These are phyloP conservation scores for Euspilapteryx auroguttella DNA, from an alignment of 2,888 invertebrate species.

Conservation along the genomic window DNA sequence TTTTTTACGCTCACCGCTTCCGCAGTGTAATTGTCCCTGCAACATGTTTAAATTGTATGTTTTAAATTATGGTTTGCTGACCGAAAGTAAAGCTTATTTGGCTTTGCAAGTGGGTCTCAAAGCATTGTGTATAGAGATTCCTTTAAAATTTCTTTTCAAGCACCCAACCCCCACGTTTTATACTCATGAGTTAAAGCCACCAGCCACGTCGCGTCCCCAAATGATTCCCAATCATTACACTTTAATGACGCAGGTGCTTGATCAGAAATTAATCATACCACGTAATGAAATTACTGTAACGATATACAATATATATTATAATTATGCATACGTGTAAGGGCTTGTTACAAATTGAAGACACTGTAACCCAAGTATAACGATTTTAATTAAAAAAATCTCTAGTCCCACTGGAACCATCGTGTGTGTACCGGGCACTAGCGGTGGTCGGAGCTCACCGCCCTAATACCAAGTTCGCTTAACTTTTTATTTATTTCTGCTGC, in stretches of 20 bases:
- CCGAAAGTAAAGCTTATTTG: conserved; percentile 35
- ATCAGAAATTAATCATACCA: conserved; percentile 50
- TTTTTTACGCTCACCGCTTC: conserved; percentile 59
- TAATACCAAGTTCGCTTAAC: conserved; percentile 41
- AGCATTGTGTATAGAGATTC: conserved; percentile 58
- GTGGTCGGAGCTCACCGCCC: conserved; percentile 7
- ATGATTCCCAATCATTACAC: conserved; percentile 13
- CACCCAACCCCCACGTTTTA: conserved; percentile 11
- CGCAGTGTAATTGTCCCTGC: conserved; percentile 51
- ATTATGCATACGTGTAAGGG: conserved; percentile 66
- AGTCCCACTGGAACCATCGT: conserved; percentile 67
- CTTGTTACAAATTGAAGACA: conserved; percentile 62
- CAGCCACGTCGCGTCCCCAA: conserved; percentile 4
- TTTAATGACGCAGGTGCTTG: conserved; percentile 49
- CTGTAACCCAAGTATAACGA: conserved; percentile 66
- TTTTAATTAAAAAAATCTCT: conserved; percentile 67
- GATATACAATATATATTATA: conserved; percentile 47
- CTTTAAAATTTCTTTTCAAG: conserved; percentile 52
- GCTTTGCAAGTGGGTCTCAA: conserved; percentile 49
- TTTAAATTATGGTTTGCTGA: conserved; percentile 42
- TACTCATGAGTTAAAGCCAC: background rate
- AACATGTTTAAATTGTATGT: conserved; percentile 42
- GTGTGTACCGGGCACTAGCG: conserved; percentile 11
- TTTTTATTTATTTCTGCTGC: conserved; percentile 47
- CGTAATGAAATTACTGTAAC: conserved; percentile 62